Conservation (phyloP, 2,888 invertebrate genomes). For the Himalopsyche tibetana region DNA sequence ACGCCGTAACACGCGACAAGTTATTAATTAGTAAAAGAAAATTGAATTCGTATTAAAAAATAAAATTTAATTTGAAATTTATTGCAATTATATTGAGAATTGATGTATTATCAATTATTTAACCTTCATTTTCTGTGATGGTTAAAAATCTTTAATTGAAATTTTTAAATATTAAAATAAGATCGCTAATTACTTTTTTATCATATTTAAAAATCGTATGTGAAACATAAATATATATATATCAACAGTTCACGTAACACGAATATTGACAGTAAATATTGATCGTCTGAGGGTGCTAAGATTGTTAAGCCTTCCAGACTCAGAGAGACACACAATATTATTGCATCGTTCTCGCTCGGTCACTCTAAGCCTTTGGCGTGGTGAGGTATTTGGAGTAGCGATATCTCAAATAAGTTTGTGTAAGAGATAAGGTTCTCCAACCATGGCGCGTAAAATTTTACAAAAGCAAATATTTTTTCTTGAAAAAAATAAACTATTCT, state of each 20-base stretch:
- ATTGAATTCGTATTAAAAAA: too few species aligned
- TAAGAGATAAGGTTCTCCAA: background rate
- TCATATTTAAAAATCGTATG: background rate
- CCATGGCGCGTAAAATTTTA: background rate
- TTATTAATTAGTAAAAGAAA: too few species aligned
- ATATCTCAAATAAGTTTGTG: conserved; percentile 56
- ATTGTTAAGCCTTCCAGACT: conserved; percentile 20
- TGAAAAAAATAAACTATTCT: too few species aligned
- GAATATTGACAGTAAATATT: background rate
- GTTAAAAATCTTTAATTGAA: too few species aligned
- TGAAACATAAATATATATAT: background rate
- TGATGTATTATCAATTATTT: too few species aligned
- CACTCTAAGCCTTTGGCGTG: conserved; percentile 48
- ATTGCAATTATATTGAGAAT: too few species aligned
- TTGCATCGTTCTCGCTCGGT: conserved; percentile 49
- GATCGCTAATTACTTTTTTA: too few species aligned
- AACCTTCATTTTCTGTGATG: too few species aligned
- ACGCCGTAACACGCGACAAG: too few species aligned
- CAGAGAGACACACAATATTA: conserved; percentile 49
- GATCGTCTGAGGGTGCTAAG: conserved; percentile 31
- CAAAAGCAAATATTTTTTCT: too few species aligned
- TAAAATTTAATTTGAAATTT: too few species aligned
- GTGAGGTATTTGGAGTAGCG: conserved; percentile 61
- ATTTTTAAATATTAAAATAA: too few species aligned
- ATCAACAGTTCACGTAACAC: background rate